Conservation (phyloP, 2,113 vertebrate species). For the Hipposideros armiger region DNA sequence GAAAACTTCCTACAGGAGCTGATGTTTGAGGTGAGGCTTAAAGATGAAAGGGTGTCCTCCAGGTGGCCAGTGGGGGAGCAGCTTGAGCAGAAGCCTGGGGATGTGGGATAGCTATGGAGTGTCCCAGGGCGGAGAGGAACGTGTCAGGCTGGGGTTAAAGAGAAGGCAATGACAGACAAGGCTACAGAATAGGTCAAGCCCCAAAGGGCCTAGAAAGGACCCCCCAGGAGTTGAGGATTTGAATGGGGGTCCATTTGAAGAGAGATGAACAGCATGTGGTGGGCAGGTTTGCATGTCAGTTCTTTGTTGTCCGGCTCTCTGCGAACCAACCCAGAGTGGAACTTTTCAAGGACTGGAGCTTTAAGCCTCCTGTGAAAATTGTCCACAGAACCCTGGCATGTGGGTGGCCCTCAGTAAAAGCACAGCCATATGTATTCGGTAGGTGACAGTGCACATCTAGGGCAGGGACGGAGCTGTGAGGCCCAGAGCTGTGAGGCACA, state of each 20-base stretch:
- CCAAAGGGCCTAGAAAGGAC: background rate
- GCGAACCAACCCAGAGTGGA: background rate
- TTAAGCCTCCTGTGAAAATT: background rate
- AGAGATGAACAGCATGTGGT: too few species aligned
- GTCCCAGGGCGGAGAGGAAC: background rate
- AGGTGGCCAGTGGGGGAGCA: background rate
- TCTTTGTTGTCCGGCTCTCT: background rate
- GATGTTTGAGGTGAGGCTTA: background rate
- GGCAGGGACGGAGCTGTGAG: background rate
- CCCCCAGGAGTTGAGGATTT: background rate
- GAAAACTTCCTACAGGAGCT: background rate
- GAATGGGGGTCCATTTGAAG: background rate
- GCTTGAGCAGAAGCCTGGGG: background rate
- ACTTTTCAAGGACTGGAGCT: background rate
- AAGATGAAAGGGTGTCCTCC: background rate
- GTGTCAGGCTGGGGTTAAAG: background rate
- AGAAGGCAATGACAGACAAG: background rate
- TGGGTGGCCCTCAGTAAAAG: background rate
- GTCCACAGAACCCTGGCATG: background rate
- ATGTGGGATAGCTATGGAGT: background rate
- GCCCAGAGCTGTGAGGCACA: background rate
- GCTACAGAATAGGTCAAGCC: too few species aligned
- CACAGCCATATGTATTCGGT: background rate
- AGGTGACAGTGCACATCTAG: fast-evolving
- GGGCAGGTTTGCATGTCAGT: background rate